Conservation (phyloP, 2,888 invertebrate species). For the Tipula vernalis region DNA sequence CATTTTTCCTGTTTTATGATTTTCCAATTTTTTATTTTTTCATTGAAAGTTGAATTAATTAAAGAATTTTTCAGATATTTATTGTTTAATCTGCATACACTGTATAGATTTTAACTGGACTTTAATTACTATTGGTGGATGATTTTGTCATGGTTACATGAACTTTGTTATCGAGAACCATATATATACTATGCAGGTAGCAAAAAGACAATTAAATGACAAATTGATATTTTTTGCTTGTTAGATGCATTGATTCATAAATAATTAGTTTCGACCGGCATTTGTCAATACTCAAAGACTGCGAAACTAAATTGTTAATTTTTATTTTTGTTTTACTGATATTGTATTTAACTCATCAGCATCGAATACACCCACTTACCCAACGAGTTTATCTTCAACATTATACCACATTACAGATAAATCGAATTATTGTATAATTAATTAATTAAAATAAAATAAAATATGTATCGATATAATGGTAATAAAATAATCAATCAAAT, state of each 20-base stretch:
- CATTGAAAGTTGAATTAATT: neutral
- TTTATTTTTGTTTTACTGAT: no score
- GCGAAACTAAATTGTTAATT: no score
- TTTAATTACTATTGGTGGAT: neutral
- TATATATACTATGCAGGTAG: neutral
- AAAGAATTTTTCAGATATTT: neutral
- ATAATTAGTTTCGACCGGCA: neutral
- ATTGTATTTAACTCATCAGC: no score
- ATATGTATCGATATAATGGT: neutral
- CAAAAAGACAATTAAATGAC: neutral
- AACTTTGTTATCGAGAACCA: neutral
- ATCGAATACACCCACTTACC: no score
- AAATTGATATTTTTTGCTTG: neutral
- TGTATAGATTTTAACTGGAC: neutral
- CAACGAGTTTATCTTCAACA: no score
- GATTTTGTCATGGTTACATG: neutral
- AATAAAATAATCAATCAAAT: neutral
- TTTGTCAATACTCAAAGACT: no score
- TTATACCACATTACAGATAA: no score
- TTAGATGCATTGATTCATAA: neutral
- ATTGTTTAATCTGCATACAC: neutral
- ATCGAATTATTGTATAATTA: neutral
- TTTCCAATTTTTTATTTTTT: neutral
- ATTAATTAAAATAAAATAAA: neutral
- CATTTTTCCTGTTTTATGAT: neutral